A percentile compares a stretch with the other conserved stretches of the same genome.
Conservation (phyloP, 2,797 vertebrate genomes). For the Parauchenoglanis ngamensis region DNA sequence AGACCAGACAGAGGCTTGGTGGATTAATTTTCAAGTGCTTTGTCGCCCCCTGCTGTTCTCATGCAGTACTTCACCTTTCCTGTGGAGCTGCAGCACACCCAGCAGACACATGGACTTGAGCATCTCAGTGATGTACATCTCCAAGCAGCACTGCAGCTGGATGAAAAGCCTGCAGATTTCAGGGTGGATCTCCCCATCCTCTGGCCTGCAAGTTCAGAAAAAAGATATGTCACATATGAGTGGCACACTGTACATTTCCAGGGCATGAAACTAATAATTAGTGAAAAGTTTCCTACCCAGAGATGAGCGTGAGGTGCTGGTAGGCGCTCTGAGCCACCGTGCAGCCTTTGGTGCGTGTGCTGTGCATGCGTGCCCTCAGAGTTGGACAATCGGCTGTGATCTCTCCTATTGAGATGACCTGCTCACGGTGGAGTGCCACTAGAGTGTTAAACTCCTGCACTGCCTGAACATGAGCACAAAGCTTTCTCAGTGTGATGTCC, state of each 20-base stretch:
- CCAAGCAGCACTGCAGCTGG: conserved; percentile 97
- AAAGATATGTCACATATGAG: background rate
- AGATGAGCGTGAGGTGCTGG: conserved; percentile 89
- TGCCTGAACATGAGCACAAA: conserved; percentile 73
- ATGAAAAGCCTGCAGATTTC: conserved; percentile 97
- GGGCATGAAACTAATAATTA: background rate
- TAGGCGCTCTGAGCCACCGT: conserved; percentile 90
- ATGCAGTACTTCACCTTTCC: conserved; percentile 81
- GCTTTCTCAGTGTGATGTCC: background rate
- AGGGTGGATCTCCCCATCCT: conserved; percentile 96
- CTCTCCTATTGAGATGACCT: conserved; percentile 96
- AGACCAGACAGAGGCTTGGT: background rate
- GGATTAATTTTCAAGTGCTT: conserved; percentile 4
- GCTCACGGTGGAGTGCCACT: conserved; percentile 91
- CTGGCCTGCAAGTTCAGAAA: conserved; percentile 70
- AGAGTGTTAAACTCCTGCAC: conserved; percentile 98
- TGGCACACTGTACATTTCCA: background rate
- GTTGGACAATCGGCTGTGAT: conserved; percentile 86
- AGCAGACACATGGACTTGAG: conserved; percentile 95
- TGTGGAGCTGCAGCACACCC: conserved; percentile 94
- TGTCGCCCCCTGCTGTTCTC: conserved; percentile 61
- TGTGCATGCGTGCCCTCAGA: conserved; percentile 89
- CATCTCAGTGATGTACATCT: conserved; percentile 99
- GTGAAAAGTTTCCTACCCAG: conserved; percentile 74
- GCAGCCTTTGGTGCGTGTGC: conserved; percentile 88